Evolutionary conservation across 2,888 invertebrate genomes (phyloP).

Genomic region (Scaptomyza flava): DNA sequence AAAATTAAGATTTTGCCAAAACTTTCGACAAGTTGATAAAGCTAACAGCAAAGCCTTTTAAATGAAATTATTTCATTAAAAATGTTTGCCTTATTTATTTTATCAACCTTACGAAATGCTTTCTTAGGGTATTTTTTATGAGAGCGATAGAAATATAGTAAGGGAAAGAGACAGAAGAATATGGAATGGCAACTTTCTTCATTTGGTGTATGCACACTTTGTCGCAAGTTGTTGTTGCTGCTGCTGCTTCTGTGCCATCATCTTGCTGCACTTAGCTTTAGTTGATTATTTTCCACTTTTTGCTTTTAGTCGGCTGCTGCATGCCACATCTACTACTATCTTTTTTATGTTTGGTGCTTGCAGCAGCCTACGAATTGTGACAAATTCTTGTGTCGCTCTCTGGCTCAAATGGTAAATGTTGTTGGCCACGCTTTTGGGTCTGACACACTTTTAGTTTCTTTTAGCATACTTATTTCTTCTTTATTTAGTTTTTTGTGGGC

Average conservation of each 20-base stretch:
- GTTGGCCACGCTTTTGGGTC: slow-evolving; percentile 37
- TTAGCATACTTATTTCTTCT: slow-evolving; percentile 44
- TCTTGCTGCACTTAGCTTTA: slow-evolving; percentile 56
- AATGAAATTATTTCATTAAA: too few relatives aligned
- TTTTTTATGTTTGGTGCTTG: slow-evolving; percentile 29
- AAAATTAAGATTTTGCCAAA: too few relatives aligned
- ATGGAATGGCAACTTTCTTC: slow-evolving; percentile 61
- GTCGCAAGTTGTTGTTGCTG: slow-evolving; percentile 54
- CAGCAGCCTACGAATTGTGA: slow-evolving; percentile 67
- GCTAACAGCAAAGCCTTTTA: too few relatives aligned
- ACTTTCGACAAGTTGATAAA: not conserved
- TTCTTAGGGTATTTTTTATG: not conserved
- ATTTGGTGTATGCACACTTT: slow-evolving; percentile 65
- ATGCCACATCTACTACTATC: not conserved
- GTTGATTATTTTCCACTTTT: slow-evolving; percentile 67
- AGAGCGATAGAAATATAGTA: not conserved
- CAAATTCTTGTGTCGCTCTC: slow-evolving; percentile 55
- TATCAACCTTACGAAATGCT: too few relatives aligned
- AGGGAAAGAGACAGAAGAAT: not conserved
- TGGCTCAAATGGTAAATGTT: slow-evolving; percentile 47
- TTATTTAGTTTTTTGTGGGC: not conserved
- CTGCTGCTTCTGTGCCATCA: slow-evolving; percentile 29
- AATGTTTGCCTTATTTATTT: too few relatives aligned
- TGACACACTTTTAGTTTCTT: slow-evolving; percentile 61
- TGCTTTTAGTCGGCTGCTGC: slow-evolving; percentile 12